Base-by-base conservation (phyloP, 2,113 vertebrate species). In the Athene cunicularia region DNA sequence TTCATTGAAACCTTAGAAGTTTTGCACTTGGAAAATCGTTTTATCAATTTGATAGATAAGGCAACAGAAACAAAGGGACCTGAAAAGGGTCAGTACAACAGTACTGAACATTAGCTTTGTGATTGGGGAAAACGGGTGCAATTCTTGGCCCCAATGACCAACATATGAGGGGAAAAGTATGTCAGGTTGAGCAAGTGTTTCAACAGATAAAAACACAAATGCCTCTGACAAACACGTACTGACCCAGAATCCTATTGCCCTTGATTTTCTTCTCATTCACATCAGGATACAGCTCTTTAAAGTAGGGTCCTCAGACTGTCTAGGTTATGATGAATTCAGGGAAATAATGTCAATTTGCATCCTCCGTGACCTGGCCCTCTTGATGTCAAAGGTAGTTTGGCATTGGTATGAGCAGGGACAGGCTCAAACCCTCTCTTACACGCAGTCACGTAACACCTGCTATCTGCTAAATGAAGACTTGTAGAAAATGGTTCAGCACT, bases 41-140 rank as follows among this genome's bases (percentile, higher is more conserved):
- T 45, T 12, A 33, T 24, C 16, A 12, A 0, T 17, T 13, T 5
- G 19, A 30, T 16, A 47, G 62, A 20, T 14, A 5, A 43, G 32
- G 52, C 53, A 37, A 5, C 0, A 4, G 53, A 73, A 49, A 8
- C 0, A 0, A 33, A 52, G 64, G 52, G 85, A n/a, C 19, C 0
- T 6, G 74, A 49, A 62, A 73, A 35, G 35, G 24, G 15, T 28
- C 53, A 7, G 50, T 4, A 5, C 13, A 20, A 17, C 33, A 12
- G 68, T 3, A 37, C 0, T 11, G 50, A 70, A 6, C 19, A 15
- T 10, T 7, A 55, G 37, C 11, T 49, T 23, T 16, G 18, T 6
- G 15, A 23, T 0, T 14, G 45, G 28, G 41, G 52, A 35, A 80
- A 73, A 71, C 1, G 7, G 49, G 33, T 39, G 71, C 26, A 72